Conservation (phyloP, 2,888 invertebrate species). For the Oscheius sp. region DNA sequence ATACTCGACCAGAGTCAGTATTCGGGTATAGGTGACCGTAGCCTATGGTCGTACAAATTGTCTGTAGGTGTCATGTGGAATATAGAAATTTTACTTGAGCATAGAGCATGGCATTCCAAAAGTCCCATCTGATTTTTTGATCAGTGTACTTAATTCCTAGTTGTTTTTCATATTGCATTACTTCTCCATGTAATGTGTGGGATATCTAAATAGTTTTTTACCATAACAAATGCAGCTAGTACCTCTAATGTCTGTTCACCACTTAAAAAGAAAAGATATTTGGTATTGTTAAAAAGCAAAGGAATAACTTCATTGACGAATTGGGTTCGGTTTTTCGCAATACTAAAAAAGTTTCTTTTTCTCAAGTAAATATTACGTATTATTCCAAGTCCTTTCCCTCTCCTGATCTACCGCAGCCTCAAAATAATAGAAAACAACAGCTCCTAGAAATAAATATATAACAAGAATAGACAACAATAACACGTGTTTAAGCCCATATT, state of each 20-base stretch:
- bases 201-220: conserved; percentile 40
- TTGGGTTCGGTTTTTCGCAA: conserved; percentile 48
- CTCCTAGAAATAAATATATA: conserved; percentile 59
- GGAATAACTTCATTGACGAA: conserved; percentile 58
- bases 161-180: conserved; percentile 56
- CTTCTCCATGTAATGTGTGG: conserved; percentile 30
- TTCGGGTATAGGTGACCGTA: conserved; percentile 88
- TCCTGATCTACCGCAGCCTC: conserved; percentile 52
- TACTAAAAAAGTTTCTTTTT: conserved; percentile 25
- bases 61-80: conserved; percentile 49
- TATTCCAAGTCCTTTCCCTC: conserved; percentile 49
- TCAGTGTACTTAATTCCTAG: conserved; percentile 63
- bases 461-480: conserved; percentile 51
- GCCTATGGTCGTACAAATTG: conserved; percentile 68
- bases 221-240: background rate
- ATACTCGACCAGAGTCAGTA: conserved; percentile 83
- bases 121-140: conserved; percentile 68
- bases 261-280: conserved; percentile 60
- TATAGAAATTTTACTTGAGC: conserved; percentile 55
- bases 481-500: conserved; percentile 61
- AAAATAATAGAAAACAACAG: conserved; percentile 56
- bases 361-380: conserved; percentile 2
- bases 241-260: conserved; percentile 53
- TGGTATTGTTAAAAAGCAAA: conserved; percentile 63
- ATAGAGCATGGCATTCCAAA: conserved; percentile 69